A percentile compares a stretch with the other conserved stretches of the same genome.
Conservation (phyloP, 2,797 vertebrate genomes). For the Semaprochilodus insignis region DNA sequence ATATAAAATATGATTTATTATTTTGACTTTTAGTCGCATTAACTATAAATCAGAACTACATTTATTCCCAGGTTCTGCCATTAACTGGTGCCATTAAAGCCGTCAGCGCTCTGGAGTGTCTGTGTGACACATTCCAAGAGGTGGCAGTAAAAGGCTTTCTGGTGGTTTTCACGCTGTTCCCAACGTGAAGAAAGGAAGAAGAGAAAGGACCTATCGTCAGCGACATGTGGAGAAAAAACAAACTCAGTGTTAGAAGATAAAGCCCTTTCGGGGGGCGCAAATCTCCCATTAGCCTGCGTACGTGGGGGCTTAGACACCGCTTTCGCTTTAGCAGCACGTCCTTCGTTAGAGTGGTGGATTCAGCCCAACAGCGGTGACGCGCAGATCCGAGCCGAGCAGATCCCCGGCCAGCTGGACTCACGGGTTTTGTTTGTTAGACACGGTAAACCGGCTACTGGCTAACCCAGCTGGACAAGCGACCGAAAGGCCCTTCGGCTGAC, state of each 20-base stretch:
- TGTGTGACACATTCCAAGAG: constrained; percentile 13
- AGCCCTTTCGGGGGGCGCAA: background rate
- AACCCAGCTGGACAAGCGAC: background rate
- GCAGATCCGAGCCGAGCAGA: background rate
- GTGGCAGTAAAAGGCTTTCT: constrained; percentile 14
- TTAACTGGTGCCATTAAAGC: too few species aligned
- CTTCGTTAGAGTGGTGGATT: background rate
- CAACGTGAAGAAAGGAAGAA: constrained; percentile 23
- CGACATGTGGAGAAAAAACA: constrained; percentile 7
- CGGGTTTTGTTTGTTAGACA: background rate
- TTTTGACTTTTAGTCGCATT: too few species aligned
- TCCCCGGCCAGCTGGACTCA: too few species aligned
- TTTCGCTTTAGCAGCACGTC: background rate
- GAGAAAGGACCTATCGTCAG: constrained; percentile 36
- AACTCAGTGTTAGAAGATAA: constrained; percentile 39
- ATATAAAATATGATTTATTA: too few species aligned
- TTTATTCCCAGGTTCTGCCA: background rate
- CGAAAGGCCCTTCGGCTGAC: constrained; percentile 4
- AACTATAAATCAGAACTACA: too few species aligned
- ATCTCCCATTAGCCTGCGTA: background rate
- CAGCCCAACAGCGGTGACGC: background rate
- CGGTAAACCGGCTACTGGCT: background rate
- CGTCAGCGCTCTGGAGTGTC: background rate
- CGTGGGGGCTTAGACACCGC: background rate
- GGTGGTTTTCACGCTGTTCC: background rate